Conservation (phyloP, 2,797 vertebrate genomes). For the Hoplostethus atlanticus region DNA sequence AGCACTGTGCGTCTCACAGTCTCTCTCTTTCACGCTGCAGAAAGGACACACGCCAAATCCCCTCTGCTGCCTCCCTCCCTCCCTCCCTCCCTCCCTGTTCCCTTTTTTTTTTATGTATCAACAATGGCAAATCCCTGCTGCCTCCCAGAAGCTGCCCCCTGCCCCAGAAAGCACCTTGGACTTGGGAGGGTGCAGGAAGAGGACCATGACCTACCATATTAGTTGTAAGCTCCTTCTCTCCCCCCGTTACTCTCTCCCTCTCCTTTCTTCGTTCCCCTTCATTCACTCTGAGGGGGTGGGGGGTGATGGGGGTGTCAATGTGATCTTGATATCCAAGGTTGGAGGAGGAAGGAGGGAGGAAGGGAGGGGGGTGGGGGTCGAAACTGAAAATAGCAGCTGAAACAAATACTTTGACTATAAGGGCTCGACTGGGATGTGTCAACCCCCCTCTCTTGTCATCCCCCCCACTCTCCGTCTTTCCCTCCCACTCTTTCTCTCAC, state of each 20-base stretch:
- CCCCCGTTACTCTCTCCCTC: constrained; percentile 33
- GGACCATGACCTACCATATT: constrained; percentile 73
- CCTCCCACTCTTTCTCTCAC: constrained; percentile 71
- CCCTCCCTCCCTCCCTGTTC: constrained; percentile 22
- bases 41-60: constrained; percentile 70
- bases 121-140: constrained; percentile 71
- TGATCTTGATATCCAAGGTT: constrained; percentile 72
- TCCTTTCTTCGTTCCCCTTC: constrained; percentile 78
- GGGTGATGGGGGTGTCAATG: constrained; percentile 9
- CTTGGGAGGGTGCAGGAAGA: constrained; percentile 43
- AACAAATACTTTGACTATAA: constrained; percentile 75
- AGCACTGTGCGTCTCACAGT: constrained; percentile 53
- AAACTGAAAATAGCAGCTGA: constrained; percentile 77
- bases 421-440: constrained; percentile 58
- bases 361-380: constrained; percentile 22
- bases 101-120: constrained; percentile 55
- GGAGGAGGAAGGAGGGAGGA: constrained; percentile 34
- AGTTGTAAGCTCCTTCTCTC: constrained; percentile 61
- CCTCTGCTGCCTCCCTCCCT: constrained; percentile 49
- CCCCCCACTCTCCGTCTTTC: constrained; percentile 66
- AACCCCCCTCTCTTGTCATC: constrained; percentile 48
- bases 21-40: constrained; percentile 54
- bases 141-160: constrained; percentile 50
- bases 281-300: constrained; percentile 55
- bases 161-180: constrained; percentile 66